A percentile compares a stretch with the other conserved stretches of the same genome.
Conservation (phyloP, 2,797 vertebrate genomes). For the Characodon lateralis region DNA sequence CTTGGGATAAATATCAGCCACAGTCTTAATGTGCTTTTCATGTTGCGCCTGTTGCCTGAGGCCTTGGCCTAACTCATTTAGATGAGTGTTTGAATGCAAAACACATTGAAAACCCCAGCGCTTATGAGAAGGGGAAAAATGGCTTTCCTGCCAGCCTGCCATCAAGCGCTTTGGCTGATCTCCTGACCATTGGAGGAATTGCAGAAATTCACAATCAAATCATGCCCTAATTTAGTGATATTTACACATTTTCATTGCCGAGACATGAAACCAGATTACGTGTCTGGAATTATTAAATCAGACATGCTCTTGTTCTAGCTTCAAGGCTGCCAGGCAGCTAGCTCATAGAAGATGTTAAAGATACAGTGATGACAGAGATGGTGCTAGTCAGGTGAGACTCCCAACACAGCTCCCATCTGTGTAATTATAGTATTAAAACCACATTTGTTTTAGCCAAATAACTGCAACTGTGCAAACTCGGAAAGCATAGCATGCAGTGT, state of each 20-base stretch:
- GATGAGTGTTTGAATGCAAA: slow-evolving; percentile 71
- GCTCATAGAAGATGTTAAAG: slow-evolving; percentile 31
- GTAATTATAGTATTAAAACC: slow-evolving; percentile 8
- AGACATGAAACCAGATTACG: slow-evolving; percentile 61
- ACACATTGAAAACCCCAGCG: slow-evolving; percentile 45
- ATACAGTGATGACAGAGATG: slow-evolving; percentile 29
- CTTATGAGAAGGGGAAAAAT: background rate
- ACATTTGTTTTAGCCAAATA: slow-evolving; percentile 20
- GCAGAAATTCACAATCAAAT: slow-evolving; percentile 53
- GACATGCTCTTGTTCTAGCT: slow-evolving; percentile 47
- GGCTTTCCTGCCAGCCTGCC: slow-evolving; percentile 29
- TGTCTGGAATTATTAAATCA: slow-evolving; percentile 59
- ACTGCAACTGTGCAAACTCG: slow-evolving; percentile 32
- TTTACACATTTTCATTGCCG: slow-evolving; percentile 57
- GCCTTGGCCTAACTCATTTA: slow-evolving; percentile 69
- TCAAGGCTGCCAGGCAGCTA: slow-evolving; percentile 35
- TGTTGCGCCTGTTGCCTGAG: slow-evolving; percentile 65
- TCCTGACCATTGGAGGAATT: slow-evolving; percentile 54
- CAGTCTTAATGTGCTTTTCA: slow-evolving; percentile 76
- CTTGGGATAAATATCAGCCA: slow-evolving; percentile 58
- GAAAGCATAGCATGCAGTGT: slow-evolving; percentile 22
- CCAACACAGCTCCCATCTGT: background rate
- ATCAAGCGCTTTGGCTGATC: slow-evolving; percentile 53
- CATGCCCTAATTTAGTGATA: slow-evolving; percentile 58
- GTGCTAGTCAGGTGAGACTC: slow-evolving; percentile 27